These are phyloP conservation scores for Pseudomugil gertrudae DNA, from an alignment of 2,797 vertebrate species.

Conservation along the genomic window DNA sequence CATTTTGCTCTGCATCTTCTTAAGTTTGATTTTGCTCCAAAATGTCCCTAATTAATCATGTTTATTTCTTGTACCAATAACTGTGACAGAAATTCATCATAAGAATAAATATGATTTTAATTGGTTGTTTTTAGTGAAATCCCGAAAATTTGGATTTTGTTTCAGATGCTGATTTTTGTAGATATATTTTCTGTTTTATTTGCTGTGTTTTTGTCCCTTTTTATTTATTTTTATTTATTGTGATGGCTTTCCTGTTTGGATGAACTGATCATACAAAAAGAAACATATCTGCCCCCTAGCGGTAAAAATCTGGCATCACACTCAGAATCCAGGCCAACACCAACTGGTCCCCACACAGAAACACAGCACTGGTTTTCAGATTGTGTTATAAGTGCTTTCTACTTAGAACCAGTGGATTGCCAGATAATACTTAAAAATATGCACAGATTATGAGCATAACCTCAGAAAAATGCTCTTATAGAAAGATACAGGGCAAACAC, in stretches of 20 bases:
- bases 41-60: no score
- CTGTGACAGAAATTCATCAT: no score
- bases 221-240: neutral
- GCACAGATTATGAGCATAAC: neutral
- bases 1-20: no score
- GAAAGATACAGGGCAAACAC: no score
- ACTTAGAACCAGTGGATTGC: neutral
- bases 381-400: neutral
- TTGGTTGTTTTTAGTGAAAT: no score
- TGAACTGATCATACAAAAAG: neutral
- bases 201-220: neutral
- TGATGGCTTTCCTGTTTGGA: neutral
- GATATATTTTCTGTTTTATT: neutral
- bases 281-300: slow-evolving; percentile 46
- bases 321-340: neutral
- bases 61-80: neutral
- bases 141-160: no score
- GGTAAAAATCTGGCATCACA: slow-evolving; percentile 11
- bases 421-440: neutral
- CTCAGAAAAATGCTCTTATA: no score
- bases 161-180: no score
- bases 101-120: neutral
- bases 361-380: neutral
- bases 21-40: no score
- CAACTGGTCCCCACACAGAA: neutral